Evolutionary conservation across 2,797 vertebrate species (phyloP), one percentile per base, ranked within the genome.

Genomic region (Dicrostonyx torquatus): DNA sequence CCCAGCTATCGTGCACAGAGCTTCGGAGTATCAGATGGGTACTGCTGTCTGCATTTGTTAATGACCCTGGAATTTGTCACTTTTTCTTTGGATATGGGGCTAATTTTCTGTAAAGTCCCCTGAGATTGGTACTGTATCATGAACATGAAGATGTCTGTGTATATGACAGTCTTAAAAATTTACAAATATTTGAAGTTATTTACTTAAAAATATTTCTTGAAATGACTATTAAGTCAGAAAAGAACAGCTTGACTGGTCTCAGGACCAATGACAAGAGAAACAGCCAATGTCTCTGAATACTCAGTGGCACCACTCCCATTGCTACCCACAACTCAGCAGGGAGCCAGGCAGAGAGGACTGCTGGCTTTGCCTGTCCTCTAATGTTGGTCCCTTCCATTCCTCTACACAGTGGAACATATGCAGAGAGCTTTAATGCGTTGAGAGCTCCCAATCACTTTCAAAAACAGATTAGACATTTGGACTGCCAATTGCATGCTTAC

Each of bases 251-350:
- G 15, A 68, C 31, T 24, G 22, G 2, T 87, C 64, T 48, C 11
- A n/a, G 73, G 64, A 86, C 2, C 29, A n/a, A 29, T 12, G 40
- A 70, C 1, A 7, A 64, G 24, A 50, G 18, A 70, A 62, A 58
- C 5, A 48, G 2, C 50, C 15, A 55, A 18, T 62, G 64, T 37
- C 64, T 37, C 62, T 34, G 17, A 82, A 55, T 89, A 12, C 9
- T 37, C 22, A 14, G 0, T 6, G 17, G 14, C 20, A 77, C 40
- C 3, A 2, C 20, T 1, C 0, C 31, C 2, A 2, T 40, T 45
- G 24, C 11, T 29, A 0, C 11, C 1, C 4, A 3, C 20, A 37
- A 3, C 58, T 53, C 50, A 3, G 6, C 6, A 31, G 29, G 5
- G 18, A n/a, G 50, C 24, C 73, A 10, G 3, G 7, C 22, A 55